A percentile compares a stretch with the other conserved stretches of the same genome.
Conservation (phyloP, 2,113 vertebrate genomes). For the Vicugna pacos region DNA sequence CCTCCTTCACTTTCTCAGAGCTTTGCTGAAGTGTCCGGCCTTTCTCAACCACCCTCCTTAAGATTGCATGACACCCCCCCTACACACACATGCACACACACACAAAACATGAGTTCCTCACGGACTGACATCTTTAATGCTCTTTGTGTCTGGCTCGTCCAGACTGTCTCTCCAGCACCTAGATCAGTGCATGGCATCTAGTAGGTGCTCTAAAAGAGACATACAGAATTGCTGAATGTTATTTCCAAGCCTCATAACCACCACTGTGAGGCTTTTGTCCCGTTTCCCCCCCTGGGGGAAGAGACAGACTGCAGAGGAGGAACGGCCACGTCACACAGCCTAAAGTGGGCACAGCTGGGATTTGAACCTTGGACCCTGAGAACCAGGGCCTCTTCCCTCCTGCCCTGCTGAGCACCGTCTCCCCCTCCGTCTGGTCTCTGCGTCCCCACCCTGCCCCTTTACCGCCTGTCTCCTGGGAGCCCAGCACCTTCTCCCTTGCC, state of each 20-base stretch:
- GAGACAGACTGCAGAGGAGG: background rate
- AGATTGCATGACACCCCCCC: accelerated
- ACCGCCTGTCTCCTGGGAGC: background rate
- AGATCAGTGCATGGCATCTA: background rate
- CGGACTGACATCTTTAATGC: background rate
- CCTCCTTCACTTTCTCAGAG: background rate
- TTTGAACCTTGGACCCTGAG: background rate
- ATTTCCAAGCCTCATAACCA: background rate
- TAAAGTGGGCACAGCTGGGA: background rate
- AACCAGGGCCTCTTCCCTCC: background rate
- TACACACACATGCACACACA: accelerated
- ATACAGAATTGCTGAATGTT: background rate
- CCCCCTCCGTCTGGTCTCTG: background rate
- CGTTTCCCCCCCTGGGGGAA: background rate
- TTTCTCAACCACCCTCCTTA: background rate
- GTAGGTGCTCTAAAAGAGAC: background rate
- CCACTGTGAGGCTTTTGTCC: accelerated
- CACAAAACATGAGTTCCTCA: accelerated
- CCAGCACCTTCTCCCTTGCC: background rate
- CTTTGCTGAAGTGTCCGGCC: background rate
- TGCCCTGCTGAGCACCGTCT: too few relatives aligned
- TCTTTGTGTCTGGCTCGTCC: background rate
- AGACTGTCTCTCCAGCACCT: background rate
- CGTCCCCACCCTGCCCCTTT: too few relatives aligned
- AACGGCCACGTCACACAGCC: background rate